Base-by-base conservation (phyloP, 2,888 invertebrate genomes). In the Drepana falcataria region DNA sequence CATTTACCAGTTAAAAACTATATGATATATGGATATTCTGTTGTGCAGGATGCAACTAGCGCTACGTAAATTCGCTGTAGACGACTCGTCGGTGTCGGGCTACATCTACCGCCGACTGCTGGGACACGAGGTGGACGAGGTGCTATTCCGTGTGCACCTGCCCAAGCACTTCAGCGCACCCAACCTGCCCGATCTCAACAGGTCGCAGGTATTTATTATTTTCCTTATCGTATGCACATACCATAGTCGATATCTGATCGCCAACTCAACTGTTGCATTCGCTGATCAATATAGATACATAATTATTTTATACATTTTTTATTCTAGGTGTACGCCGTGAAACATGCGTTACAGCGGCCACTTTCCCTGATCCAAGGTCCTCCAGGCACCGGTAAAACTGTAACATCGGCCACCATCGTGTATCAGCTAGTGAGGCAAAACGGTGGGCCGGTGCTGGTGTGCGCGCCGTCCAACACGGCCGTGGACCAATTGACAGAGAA, bases 401-500 rank as follows among this genome's bases (percentile, higher is more conserved):
- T 99, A 0, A 99, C 99, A 0, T 99, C 99, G 1, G 99, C 99
- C 0, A 99, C 99, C 0, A 98, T 99, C 65, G 99, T 99, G 2
- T 99, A 99, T 82, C 99, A 99, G 79, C 91, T 99, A 56, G 98
- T 97, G 0, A 96, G 98, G 73, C 98, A 98, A 77, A 97, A 95
- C 68, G 97, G 97, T 3, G 97, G 97, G 1, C 97, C 98, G 0
- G 98, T 99, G 0, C 92, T 99, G 2, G 99, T 99, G 0, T 99
- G 99, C 81, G 99, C 99, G 0, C 99, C 99, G 0, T 98, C 98
- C 59, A 99, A 99, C 85, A 99, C 99, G 1, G 99, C 99, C 35
- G 99, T 99, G 0, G 99, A 99, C 85, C 99, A 99, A 76, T 92
- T 99, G 33, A 99, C 99, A 0, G 99, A 99, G 83, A 99, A 99